Conservation (phyloP, 2,888 invertebrate genomes). For the Lasioglossum morio region DNA sequence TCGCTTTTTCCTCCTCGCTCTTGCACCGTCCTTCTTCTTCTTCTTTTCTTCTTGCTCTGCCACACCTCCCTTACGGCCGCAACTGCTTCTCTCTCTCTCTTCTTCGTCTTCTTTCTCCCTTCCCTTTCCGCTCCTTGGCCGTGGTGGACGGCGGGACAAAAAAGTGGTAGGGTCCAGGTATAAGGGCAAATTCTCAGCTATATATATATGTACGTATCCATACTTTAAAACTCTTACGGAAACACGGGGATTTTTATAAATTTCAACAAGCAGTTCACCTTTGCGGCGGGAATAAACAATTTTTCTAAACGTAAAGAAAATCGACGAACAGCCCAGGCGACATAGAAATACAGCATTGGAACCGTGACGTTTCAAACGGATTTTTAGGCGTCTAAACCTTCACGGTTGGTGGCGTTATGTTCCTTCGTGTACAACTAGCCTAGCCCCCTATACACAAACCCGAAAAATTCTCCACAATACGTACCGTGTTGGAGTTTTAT, state of each 20-base stretch:
- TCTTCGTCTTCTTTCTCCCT: constrained; percentile 31
- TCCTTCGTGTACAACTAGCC: neutral
- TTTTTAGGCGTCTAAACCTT: neutral
- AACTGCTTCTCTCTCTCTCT: constrained; percentile 28
- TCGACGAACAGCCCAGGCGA: neutral
- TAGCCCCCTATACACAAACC: neutral
- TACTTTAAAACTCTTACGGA: constrained; percentile 64
- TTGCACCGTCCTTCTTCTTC: constrained; percentile 53
- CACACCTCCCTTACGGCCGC: constrained; percentile 52
- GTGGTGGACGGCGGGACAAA: constrained; percentile 70
- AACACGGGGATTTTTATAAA: constrained; percentile 52
- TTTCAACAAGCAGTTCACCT: constrained; percentile 23
- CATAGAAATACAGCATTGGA: neutral
- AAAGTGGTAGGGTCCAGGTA: constrained; percentile 76
- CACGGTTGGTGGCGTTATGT: neutral
- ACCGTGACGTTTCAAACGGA: neutral
- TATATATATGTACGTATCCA: constrained; percentile 39
- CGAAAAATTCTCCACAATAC: neutral
- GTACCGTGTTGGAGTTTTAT: neutral
- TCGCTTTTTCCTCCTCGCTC: constrained; percentile 53
- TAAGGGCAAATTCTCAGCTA: constrained; percentile 75
- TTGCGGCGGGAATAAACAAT: constrained; percentile 1
- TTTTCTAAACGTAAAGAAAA: neutral
- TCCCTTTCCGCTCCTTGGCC: constrained; percentile 15
- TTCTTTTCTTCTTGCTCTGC: constrained; percentile 59